Evolutionary conservation across 2,113 vertebrate genomes (phyloP), one percentile per base, ranked within the genome.

Genomic region (Hippocampus guttulatus): DNA sequence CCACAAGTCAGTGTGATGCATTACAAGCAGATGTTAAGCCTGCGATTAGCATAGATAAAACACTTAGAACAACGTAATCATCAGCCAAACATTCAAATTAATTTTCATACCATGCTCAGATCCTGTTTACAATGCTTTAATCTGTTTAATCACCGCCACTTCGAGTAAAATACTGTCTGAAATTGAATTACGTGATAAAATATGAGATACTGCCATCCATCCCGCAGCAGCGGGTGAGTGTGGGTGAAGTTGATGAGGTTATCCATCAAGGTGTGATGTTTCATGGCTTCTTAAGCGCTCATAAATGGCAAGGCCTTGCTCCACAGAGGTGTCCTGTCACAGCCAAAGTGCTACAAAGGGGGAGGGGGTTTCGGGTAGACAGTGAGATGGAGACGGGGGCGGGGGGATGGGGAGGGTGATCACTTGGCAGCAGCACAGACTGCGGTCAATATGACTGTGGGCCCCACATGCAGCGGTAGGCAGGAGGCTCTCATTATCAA

Each of bases 201-300:
- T 66, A 65, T 57, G 61, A 73, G 62, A 70, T 54, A 47, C 25
- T 18, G 25, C 38, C 51, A 14, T 55, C 33, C 3, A 8, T n/a
- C 9, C 1, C 38, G 0, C 41, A 23, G 38, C 21, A 11, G 23
- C 25, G 55, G 41, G 47, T 52, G 60, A 76, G 81, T 81, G 11
- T 45, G 64, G 43, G 43, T 61, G 60, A 77, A 84, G 82, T 49
- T 25, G 79, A 88, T 67, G 79, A 77, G 77, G 64, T 75, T 65
- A 81, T 85, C 76, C 86, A 79, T 82, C 81, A 75, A 83, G 79
- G 81, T 84, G 73, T n/a, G n/a, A 81, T 68, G 69, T 85, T 87
- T 87, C 70, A 76, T 76, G 38, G 83, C 84, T 75, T 85, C 74
- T 85, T 83, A 88, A 85, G 80, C 40, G 63, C 74, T 83, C 84